Evolutionary conservation across 1,140 invertebrate genomes (phyloP).

Genomic region (Drosophila orena): DNA sequence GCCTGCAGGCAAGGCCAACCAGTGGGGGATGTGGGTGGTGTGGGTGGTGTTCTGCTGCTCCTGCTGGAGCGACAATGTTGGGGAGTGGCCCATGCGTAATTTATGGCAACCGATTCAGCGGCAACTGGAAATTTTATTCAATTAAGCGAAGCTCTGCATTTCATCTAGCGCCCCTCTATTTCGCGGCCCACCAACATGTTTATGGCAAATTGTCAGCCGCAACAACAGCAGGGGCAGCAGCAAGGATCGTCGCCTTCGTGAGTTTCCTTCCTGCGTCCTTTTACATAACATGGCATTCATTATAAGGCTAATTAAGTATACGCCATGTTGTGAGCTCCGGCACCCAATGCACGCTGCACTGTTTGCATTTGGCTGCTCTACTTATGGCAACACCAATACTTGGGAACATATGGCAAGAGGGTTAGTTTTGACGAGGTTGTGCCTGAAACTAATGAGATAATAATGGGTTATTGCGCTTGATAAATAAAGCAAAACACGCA

Average conservation of each 20-base stretch:
- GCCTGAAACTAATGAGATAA: slow-evolving; percentile 41
- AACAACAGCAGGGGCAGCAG: background rate
- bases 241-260: slow-evolving; percentile 10
- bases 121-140: slow-evolving; percentile 45
- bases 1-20: slow-evolving; percentile 23
- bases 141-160: slow-evolving; percentile 39
- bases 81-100: slow-evolving; percentile 47
- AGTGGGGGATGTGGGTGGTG: background rate
- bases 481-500: slow-evolving; percentile 10
- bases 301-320: slow-evolving; percentile 71
- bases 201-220: slow-evolving; percentile 49
- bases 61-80: slow-evolving; percentile 22
- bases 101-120: slow-evolving; percentile 32
- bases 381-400: slow-evolving; percentile 29
- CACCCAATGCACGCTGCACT: slow-evolving; percentile 18
- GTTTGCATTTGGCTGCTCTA: slow-evolving; percentile 1
- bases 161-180: background rate
- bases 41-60: background rate
- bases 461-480: slow-evolving; percentile 32
- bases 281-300: slow-evolving; percentile 46
- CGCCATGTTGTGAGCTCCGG: slow-evolving; percentile 39
- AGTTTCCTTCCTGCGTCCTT: slow-evolving; percentile 28
- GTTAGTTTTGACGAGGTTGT: slow-evolving; percentile 35
- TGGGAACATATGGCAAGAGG: slow-evolving; percentile 24
- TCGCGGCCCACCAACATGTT: slow-evolving; percentile 14